phyloP scores from a whole-genome alignment of 2,888 invertebrate genomes.

The Spisula solida region DNA sequence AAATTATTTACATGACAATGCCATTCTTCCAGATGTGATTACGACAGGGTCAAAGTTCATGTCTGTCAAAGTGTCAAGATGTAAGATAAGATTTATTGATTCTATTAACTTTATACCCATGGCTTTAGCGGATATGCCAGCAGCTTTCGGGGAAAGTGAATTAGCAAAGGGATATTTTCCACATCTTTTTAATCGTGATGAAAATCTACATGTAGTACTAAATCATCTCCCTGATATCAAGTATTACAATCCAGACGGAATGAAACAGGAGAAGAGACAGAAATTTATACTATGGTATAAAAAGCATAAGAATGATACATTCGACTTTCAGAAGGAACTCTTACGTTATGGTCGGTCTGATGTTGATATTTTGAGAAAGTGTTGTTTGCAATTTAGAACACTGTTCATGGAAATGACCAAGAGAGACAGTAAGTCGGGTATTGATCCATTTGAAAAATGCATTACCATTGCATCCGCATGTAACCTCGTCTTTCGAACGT shows the following conservation, averaged over 20 bases:
- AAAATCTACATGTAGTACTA: constrained; percentile 30
- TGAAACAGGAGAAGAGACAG: constrained; percentile 37
- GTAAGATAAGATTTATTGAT: too few relatives aligned
- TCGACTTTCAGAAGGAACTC: constrained; percentile 61
- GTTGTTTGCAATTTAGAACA: constrained; percentile 57
- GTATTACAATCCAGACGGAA: too few relatives aligned
- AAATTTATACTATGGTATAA: constrained; percentile 48
- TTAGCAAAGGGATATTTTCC: too few relatives aligned
- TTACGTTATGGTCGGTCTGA: constrained; percentile 63
- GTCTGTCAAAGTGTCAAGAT: too few relatives aligned
- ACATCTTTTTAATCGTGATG: constrained; percentile 10
- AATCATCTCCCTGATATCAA: constrained; percentile 38
- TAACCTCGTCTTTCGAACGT: neutral
- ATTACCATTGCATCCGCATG: neutral
- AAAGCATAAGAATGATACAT: constrained; percentile 28
- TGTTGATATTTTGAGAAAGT: constrained; percentile 58
- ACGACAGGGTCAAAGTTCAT: too few relatives aligned
- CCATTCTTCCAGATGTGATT: too few relatives aligned
- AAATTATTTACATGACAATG: too few relatives aligned
- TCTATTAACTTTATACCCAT: too few relatives aligned
- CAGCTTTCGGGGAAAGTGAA: too few relatives aligned
- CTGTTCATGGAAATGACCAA: neutral
- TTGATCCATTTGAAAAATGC: neutral
- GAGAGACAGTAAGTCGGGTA: neutral
- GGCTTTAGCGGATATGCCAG: too few relatives aligned